These are phyloP conservation scores for Machaerirhynchus nigripectus DNA, from an alignment of 2,113 vertebrate genomes.

Conservation along the genomic window DNA sequence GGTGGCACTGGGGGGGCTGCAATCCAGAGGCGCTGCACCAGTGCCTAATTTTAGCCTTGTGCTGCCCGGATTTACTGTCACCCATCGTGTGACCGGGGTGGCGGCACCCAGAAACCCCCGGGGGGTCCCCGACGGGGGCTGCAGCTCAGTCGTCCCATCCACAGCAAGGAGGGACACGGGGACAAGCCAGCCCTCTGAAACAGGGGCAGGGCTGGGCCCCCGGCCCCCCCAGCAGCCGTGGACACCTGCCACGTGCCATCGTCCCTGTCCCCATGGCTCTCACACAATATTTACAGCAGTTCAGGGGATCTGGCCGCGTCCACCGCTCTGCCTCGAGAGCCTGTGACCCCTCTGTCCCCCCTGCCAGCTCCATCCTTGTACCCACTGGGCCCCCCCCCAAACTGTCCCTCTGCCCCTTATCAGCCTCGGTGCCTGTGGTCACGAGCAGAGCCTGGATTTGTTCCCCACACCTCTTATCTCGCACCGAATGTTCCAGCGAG, in stretches of 20 bases:
- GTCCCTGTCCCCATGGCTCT: conserved; percentile 30
- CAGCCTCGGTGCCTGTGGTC: not conserved
- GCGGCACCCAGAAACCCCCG: not conserved
- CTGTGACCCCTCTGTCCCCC: not conserved
- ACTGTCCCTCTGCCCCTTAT: not conserved
- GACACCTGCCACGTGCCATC: conserved; percentile 42
- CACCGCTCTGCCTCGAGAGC: not conserved
- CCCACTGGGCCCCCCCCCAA: not conserved
- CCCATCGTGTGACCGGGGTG: not conserved
- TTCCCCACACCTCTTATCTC: not conserved
- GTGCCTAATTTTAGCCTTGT: not conserved
- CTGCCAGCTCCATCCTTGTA: fast-evolving
- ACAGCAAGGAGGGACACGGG: not conserved
- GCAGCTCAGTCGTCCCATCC: not conserved
- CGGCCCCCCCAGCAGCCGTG: fast-evolving
- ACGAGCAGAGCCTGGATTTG: not conserved
- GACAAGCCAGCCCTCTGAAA: not conserved
- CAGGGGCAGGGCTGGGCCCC: not conserved
- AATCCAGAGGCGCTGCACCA: not conserved
- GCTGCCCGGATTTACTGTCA: not conserved
- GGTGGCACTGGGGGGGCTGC: not conserved
- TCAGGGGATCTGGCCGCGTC: not conserved
- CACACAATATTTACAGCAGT: conserved; percentile 24
- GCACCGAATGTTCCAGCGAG: fast-evolving
- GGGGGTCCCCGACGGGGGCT: not conserved